Percentiles rank a stretch among this genome's conserved stretches.
phyloP scores from a whole-genome alignment of 2,797 vertebrate species.

The Eidolon dupreanum region DNA sequence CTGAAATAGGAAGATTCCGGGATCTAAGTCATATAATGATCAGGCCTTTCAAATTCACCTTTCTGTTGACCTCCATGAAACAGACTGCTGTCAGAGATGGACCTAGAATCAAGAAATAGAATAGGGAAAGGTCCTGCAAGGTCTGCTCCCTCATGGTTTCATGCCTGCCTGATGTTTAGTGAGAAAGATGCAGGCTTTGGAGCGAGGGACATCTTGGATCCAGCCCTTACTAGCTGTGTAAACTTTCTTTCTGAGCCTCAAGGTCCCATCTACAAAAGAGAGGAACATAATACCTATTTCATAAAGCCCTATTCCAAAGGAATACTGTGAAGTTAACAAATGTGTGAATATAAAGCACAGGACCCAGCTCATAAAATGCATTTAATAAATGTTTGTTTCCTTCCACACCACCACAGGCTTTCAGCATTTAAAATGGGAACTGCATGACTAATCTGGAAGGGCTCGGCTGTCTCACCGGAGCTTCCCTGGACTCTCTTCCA shows the following conservation, averaged over 20 bases:
- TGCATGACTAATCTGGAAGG: background rate
- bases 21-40: background rate
- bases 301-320: background rate
- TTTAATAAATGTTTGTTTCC: background rate
- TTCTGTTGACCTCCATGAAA: background rate
- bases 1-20: background rate
- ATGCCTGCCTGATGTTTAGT: background rate
- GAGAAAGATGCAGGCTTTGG: background rate
- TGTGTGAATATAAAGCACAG: background rate
- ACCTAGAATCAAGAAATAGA: background rate
- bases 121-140: background rate
- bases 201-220: background rate
- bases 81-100: background rate
- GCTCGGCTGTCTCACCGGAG: background rate
- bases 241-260: background rate
- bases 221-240: background rate
- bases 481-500: background rate
- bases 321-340: background rate
- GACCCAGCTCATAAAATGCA: background rate
- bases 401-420: background rate
- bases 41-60: background rate
- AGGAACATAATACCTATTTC: background rate
- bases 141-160: background rate
- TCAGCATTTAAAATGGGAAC: background rate
- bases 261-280: background rate